Evolutionary conservation across 2,113 vertebrate species (phyloP).

Genomic region (Hipposideros armiger): DNA sequence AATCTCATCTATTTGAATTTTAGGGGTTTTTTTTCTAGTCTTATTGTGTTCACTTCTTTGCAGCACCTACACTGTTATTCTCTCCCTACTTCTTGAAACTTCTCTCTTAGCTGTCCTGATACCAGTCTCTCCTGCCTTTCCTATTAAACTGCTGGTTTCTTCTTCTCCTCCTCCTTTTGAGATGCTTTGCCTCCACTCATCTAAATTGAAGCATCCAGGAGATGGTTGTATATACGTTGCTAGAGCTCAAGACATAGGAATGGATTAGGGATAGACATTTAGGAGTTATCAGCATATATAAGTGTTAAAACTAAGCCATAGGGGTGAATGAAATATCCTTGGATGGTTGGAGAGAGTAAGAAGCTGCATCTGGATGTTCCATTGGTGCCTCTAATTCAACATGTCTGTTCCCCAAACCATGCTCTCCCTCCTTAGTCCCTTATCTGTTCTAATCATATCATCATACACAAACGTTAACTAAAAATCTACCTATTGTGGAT

Average conservation of each 20-base stretch:
- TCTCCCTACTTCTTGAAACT: not conserved
- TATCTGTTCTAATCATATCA: slow-evolving; percentile 36
- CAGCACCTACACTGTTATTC: not conserved
- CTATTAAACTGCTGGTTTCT: not conserved
- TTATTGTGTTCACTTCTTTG: not conserved
- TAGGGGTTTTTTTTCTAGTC: not conserved
- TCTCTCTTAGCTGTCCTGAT: not conserved
- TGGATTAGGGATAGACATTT: not conserved
- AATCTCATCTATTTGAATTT: not conserved
- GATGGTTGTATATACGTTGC: not conserved
- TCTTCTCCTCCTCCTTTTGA: slow-evolving; percentile 8
- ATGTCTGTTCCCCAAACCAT: not conserved
- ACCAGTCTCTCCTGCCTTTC: not conserved
- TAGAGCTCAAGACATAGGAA: not conserved
- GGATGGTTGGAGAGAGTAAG: not conserved
- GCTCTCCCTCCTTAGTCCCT: not conserved
- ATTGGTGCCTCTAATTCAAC: not conserved
- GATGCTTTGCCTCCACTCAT: not conserved
- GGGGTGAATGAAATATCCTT: not conserved
- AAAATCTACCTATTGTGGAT: not conserved
- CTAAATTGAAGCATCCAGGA: not conserved
- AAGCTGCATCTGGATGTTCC: not conserved
- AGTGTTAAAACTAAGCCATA: not conserved
- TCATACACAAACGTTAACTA: not conserved
- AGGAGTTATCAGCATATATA: not conserved